Percentiles rank a stretch among this genome's conserved stretches.
Conservation (phyloP, 1,140 invertebrate genomes). For the Bombus difficillimus region DNA sequence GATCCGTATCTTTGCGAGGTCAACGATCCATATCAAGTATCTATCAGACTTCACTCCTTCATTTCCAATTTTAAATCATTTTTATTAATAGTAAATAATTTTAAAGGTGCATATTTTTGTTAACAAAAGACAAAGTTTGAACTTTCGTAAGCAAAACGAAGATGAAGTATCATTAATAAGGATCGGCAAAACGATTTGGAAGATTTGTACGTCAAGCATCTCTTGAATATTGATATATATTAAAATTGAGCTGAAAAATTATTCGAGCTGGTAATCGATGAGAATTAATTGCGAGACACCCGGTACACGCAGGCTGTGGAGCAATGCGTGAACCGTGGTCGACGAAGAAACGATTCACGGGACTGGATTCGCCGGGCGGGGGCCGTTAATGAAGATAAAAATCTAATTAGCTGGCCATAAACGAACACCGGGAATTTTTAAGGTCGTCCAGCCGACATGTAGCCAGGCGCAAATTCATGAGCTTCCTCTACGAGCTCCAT, state of each 20-base stretch:
- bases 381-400: constrained; percentile 75
- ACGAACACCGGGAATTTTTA: constrained; percentile 70
- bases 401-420: constrained; percentile 73
- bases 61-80: too few species aligned
- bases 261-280: constrained; percentile 22
- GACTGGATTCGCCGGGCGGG: constrained; percentile 55
- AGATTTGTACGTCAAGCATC: too few species aligned
- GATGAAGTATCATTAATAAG: too few species aligned
- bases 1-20: background rate
- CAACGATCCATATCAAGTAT: too few species aligned
- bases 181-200: too few species aligned
- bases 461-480: constrained; percentile 68
- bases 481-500: constrained; percentile 43
- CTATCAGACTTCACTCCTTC: too few species aligned
- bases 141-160: too few species aligned
- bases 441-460: constrained; percentile 60
- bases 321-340: constrained; percentile 33
- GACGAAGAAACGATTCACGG: constrained; percentile 39
- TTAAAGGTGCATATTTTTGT: too few species aligned
- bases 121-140: too few species aligned
- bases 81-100: too few species aligned
- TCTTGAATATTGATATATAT: too few species aligned
- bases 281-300: constrained; percentile 53
- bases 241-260: too few species aligned
- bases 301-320: constrained; percentile 34